Evolutionary conservation across 2,797 vertebrate genomes (phyloP), one percentile per base, ranked within the genome.

Genomic region (Echeneis naucrates): DNA sequence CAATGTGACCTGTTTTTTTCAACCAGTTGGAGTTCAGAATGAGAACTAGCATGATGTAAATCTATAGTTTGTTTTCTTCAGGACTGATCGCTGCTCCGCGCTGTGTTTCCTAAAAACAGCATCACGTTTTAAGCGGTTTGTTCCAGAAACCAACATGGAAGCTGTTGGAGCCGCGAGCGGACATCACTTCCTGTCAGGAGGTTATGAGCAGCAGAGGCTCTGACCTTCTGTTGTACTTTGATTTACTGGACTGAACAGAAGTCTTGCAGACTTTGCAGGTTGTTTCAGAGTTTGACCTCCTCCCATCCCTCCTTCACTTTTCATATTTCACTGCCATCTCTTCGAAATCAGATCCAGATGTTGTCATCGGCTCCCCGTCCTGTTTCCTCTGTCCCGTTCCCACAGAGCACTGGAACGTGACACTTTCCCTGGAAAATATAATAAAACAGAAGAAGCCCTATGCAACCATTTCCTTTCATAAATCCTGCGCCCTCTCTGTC

Each of bases 391-490:
- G 87, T 89, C 82, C 90, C 87, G 91, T 91, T 93, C 93, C 90
- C 92, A 92, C 75, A 81, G 66, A 88, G 84, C 44, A 35, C 74
- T 85, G 91, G 84, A 94, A 93, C 89, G 84, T 90, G 93, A 94
- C 93, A 91, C 94, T 91, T 93, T 90, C 87, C 81, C 87, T 92
- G 92, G 92, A 93, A 94, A 94, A 92, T 92, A 89, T 82, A 88
- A 94, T 94, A 92, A 94, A 94, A 88, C 72, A 80, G 79, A 82
- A 72, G 81, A 82, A 85, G 89, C 90, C 75, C 86, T 68, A 86
- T 81, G 87, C 86, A 87, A 90, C 84, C 79, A 81, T 92, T 93
- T 94, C 92, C 93, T 82, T 93, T 88, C 91, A 94, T 94, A 94
- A 94, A 94, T 94, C 92, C 89, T 86, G 77, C 64, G 81, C 78